Evolutionary conservation across 2,113 vertebrate genomes (phyloP).

Genomic region (Cyphomyrus plagiostoma): DNA sequence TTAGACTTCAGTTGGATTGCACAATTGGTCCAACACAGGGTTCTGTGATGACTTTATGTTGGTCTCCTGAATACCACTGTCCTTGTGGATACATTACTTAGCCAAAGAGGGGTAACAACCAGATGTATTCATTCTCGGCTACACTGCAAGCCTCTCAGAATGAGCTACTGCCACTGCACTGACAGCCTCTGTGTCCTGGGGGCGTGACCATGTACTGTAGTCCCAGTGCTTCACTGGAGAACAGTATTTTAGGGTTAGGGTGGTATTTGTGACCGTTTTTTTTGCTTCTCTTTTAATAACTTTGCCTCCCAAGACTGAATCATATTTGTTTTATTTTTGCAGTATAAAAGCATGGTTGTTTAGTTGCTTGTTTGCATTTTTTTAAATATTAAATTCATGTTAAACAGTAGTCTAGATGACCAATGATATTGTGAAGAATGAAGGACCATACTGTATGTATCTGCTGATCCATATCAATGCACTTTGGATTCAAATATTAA

Average conservation of each 20-base stretch:
- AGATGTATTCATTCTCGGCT: slow-evolving; percentile 23
- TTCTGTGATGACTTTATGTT: not conserved
- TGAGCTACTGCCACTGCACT: slow-evolving; percentile 63
- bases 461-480: slow-evolving; percentile 51
- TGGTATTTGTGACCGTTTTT: slow-evolving; percentile 32
- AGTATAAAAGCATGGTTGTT: slow-evolving; percentile 46
- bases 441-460: slow-evolving; percentile 43
- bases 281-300: slow-evolving; percentile 38
- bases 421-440: slow-evolving; percentile 40
- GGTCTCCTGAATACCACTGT: not conserved
- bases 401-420: slow-evolving; percentile 47
- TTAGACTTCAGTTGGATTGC: not conserved
- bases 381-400: slow-evolving; percentile 19
- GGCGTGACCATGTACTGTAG: slow-evolving; percentile 53
- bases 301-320: slow-evolving; percentile 49
- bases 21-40: not conserved
- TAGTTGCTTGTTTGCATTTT: slow-evolving; percentile 27
- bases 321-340: slow-evolving; percentile 50
- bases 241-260: slow-evolving; percentile 33
- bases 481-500: slow-evolving; percentile 60
- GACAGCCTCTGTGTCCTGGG: slow-evolving; percentile 63
- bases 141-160: slow-evolving; percentile 36
- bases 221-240: slow-evolving; percentile 38
- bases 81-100: not conserved
- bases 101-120: slow-evolving; percentile 16